A percentile compares a stretch with the other conserved stretches of the same genome.
These are phyloP conservation scores for Mesocentrotus franciscanus DNA, from an alignment of 53 echinoderm and acorn worm species.

Conservation along the genomic window DNA sequence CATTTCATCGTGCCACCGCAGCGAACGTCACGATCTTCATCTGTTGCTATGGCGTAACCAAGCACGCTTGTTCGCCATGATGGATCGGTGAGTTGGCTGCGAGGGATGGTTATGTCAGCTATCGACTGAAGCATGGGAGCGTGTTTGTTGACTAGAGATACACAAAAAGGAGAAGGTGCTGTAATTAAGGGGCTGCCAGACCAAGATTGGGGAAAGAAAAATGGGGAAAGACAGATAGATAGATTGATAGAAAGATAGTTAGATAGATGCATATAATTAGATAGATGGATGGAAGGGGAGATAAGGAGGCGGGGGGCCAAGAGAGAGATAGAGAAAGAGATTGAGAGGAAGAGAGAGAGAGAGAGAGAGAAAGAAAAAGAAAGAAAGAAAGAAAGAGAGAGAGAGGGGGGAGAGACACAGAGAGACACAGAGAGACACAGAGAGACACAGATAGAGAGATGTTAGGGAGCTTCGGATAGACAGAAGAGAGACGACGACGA, in stretches of 20 bases:
- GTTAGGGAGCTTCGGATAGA: background rate
- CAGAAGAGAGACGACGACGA: background rate
- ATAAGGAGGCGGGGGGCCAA: background rate
- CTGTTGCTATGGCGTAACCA: conserved; percentile 61
- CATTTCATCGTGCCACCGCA: background rate
- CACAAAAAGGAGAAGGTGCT: background rate
- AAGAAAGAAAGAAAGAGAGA: background rate
- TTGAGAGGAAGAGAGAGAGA: background rate
- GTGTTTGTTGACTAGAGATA: conserved; percentile 37
- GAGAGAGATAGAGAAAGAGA: background rate
- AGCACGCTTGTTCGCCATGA: conserved; percentile 23
- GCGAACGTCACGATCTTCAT: conserved; percentile 47
- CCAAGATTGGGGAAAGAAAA: background rate
- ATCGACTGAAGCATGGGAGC: conserved; percentile 29
- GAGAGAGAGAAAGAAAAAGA: background rate
- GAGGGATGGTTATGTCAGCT: conserved; percentile 19
- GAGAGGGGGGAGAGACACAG: background rate
- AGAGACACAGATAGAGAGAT: background rate
- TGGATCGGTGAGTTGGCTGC: background rate
- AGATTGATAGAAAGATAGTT: background rate
- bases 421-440: background rate
- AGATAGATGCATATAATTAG: background rate
- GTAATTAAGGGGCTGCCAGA: background rate
- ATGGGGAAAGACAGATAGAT: background rate
- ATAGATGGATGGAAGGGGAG: background rate